These are phyloP conservation scores for Toxonevra muliebris DNA, from an alignment of 2,888 invertebrate species.

Conservation along the genomic window DNA sequence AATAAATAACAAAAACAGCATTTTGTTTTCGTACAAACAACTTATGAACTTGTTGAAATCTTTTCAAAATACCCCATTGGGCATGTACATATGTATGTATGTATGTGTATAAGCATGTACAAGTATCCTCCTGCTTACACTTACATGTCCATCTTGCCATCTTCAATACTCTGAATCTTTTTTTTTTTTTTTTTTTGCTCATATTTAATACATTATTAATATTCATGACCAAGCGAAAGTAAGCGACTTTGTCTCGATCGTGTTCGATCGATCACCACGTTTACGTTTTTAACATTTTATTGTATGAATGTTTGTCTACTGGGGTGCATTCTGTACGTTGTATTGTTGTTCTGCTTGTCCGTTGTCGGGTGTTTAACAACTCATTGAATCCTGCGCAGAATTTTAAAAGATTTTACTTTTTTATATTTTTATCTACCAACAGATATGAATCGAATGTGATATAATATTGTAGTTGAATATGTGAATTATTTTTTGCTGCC, in stretches of 20 bases:
- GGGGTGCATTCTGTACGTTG: slow-evolving; percentile 18
- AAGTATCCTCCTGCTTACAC: background rate
- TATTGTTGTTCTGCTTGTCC: slow-evolving; percentile 36
- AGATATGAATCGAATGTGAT: too few relatives aligned
- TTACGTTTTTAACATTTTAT: slow-evolving; percentile 46
- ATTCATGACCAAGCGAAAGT: slow-evolving; percentile 53
- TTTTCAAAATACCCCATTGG: background rate
- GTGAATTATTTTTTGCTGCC: too few relatives aligned
- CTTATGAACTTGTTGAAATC: too few relatives aligned
- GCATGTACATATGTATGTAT: background rate
- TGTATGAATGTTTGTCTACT: background rate
- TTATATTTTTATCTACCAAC: background rate
- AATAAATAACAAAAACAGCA: too few relatives aligned
- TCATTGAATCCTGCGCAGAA: slow-evolving; percentile 29
- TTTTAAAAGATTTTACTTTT: slow-evolving; percentile 23
- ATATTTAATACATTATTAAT: slow-evolving; percentile 48
- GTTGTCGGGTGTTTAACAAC: slow-evolving; percentile 46
- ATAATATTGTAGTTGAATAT: too few relatives aligned
- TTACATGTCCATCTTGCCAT: slow-evolving; percentile 21
- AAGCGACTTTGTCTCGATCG: slow-evolving; percentile 35
- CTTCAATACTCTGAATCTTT: slow-evolving; percentile 12
- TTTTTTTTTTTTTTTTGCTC: slow-evolving; percentile 11
- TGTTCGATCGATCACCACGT: slow-evolving; percentile 36
- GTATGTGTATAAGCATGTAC: background rate
- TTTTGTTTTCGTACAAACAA: too few relatives aligned